Evolutionary conservation across 2,797 vertebrate genomes (phyloP).

Genomic region (Semaprochilodus insignis): DNA sequence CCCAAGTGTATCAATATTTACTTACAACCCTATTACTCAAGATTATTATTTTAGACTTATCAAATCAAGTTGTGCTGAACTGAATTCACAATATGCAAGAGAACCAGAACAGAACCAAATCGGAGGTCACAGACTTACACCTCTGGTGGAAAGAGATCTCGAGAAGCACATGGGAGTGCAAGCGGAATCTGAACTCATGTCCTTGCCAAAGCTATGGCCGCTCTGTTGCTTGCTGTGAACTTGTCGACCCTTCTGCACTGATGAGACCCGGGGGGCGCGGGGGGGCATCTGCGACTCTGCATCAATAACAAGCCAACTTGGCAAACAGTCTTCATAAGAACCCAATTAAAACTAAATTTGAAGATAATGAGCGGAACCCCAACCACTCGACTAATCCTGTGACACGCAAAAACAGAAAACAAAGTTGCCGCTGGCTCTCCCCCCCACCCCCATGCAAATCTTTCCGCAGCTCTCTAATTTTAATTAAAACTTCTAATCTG

Average conservation of each 20-base stretch:
- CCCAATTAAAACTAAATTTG: background rate
- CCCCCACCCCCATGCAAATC: background rate
- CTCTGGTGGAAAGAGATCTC: background rate
- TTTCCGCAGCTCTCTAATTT: conserved; percentile 31
- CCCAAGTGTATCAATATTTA: too few relatives aligned
- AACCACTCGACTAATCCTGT: background rate
- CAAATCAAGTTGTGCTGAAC: too few relatives aligned
- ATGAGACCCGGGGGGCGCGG: background rate
- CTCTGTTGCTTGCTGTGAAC: background rate
- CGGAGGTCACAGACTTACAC: background rate
- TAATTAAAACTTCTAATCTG: conserved; percentile 54
- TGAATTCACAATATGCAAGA: background rate
- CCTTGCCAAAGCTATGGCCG: background rate
- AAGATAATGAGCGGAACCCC: background rate
- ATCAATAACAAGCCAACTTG: background rate
- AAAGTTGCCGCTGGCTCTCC: background rate
- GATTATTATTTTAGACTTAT: too few relatives aligned
- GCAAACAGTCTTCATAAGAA: conserved; percentile 1
- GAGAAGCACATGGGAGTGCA: background rate
- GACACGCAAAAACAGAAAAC: background rate
- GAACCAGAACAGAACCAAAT: background rate
- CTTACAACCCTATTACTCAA: too few relatives aligned
- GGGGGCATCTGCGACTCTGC: background rate
- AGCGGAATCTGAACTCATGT: background rate
- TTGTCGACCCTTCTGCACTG: background rate